Conservation (phyloP, 23 tunicate genomes). For the Ciona savignyi region DNA sequence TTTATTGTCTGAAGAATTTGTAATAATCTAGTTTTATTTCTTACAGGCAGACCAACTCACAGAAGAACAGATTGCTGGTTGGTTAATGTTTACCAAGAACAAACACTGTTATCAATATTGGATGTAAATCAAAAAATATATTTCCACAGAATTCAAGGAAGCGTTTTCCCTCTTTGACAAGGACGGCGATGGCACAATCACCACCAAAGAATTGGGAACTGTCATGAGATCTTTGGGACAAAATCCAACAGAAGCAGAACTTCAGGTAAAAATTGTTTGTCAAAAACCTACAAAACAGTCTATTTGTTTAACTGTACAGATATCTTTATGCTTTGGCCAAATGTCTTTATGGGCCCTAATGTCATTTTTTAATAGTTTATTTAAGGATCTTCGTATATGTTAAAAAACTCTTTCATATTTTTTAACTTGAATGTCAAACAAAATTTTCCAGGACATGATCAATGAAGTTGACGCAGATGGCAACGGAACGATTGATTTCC, state of each 20-base stretch:
- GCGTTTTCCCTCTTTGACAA: slow-evolving; percentile 98
- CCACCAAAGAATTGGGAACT: slow-evolving; percentile 95
- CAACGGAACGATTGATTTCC: slow-evolving; percentile 93
- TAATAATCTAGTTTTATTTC: neutral
- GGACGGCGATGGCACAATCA: slow-evolving; percentile 98
- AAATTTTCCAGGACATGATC: slow-evolving; percentile 86
- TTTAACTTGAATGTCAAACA: neutral
- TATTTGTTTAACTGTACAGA: too few species aligned
- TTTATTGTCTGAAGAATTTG: too few species aligned
- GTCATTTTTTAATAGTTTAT: neutral
- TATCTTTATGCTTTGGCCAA: slow-evolving; percentile 2
- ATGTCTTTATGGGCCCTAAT: neutral
- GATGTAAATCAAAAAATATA: too few species aligned
- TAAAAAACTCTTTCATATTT: too few species aligned
- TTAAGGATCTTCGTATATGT: too few species aligned
- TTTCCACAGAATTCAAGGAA: slow-evolving; percentile 80
- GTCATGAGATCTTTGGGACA: slow-evolving; percentile 98
- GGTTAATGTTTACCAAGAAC: neutral
- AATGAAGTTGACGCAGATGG: slow-evolving; percentile 99
- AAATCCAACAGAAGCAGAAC: slow-evolving; percentile 95
- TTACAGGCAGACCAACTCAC: slow-evolving; percentile 74
- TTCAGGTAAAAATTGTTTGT: slow-evolving; percentile 35
- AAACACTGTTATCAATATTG: too few species aligned
- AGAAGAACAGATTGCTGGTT: slow-evolving; percentile 82
- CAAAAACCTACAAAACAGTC: too few species aligned